These are phyloP conservation scores for Clupea harengus DNA, from an alignment of 2,113 vertebrate genomes.

Conservation along the genomic window DNA sequence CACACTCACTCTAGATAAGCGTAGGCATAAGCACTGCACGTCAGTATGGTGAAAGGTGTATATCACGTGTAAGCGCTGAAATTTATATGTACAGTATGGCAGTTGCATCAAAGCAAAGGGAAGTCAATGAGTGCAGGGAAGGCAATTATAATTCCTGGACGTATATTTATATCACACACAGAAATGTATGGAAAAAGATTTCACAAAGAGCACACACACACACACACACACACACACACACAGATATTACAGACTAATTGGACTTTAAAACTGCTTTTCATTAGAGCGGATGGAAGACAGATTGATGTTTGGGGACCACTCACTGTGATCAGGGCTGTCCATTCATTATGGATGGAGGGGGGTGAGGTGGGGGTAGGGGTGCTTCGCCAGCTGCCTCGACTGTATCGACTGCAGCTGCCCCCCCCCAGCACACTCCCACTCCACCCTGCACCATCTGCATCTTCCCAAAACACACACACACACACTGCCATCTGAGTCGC, in stretches of 20 bases:
- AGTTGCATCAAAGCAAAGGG: not conserved
- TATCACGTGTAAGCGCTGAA: not conserved
- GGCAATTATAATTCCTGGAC: not conserved
- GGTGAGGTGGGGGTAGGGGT: not conserved
- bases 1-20: not conserved
- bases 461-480: not conserved
- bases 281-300: constrained; percentile 60
- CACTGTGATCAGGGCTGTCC: constrained; percentile 51
- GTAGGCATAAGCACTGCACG: not conserved
- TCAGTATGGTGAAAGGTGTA: not conserved
- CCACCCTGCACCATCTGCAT: not conserved
- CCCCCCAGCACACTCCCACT: not conserved
- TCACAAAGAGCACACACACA: not conserved
- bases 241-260: constrained; percentile 61
- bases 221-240: not conserved
- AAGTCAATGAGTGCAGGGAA: not conserved
- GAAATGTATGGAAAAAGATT: constrained; percentile 2
- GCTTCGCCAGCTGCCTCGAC: not conserved
- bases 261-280: constrained; percentile 68
- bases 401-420: not conserved
- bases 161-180: constrained; percentile 1
- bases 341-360: constrained; percentile 41
- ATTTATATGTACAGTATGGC: not conserved
- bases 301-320: constrained; percentile 58
- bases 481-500: not conserved